These are phyloP conservation scores for Platygyra sinensis DNA, from an alignment of 64 coral and sea anemone species.

Conservation along the genomic window DNA sequence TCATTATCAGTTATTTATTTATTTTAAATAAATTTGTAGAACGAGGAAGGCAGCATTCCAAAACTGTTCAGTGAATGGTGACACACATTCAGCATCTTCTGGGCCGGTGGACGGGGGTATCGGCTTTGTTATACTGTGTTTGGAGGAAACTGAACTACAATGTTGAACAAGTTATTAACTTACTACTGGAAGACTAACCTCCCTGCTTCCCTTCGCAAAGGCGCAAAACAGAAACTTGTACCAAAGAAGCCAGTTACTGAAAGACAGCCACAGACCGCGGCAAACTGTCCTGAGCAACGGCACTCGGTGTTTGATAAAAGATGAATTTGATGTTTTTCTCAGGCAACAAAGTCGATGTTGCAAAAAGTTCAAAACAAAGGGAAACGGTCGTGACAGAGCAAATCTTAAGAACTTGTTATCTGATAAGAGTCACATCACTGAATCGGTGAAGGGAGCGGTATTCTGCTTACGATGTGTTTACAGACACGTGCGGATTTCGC, in stretches of 20 bases:
- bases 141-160: conserved; percentile 84
- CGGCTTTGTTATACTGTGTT: conserved; percentile 92
- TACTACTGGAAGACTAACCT: conserved; percentile 78
- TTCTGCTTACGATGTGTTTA: conserved; percentile 76
- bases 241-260: conserved; percentile 59
- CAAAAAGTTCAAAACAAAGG: conserved; percentile 90
- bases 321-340: conserved; percentile 97
- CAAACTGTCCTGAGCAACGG: conserved; percentile 56
- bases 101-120: conserved; percentile 78
- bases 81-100: conserved; percentile 85
- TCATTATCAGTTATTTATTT: too few species aligned
- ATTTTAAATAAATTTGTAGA: background rate
- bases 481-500: conserved; percentile 4
- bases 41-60: conserved; percentile 14
- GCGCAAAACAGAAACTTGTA: conserved; percentile 69
- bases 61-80: conserved; percentile 73
- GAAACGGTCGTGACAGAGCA: conserved; percentile 62
- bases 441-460: conserved; percentile 81
- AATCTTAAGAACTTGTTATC: conserved; percentile 68
- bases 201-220: conserved; percentile 53
- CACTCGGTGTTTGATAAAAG: conserved; percentile 94
- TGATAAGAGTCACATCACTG: conserved; percentile 82
- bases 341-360: conserved; percentile 63
- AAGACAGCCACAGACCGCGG: background rate
- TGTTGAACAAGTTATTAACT: conserved; percentile 78